Percentiles rank a stretch among this genome's conserved stretches.
These are phyloP conservation scores for Ornithoptera priamus DNA, from an alignment of 2,888 invertebrate species.

Conservation along the genomic window DNA sequence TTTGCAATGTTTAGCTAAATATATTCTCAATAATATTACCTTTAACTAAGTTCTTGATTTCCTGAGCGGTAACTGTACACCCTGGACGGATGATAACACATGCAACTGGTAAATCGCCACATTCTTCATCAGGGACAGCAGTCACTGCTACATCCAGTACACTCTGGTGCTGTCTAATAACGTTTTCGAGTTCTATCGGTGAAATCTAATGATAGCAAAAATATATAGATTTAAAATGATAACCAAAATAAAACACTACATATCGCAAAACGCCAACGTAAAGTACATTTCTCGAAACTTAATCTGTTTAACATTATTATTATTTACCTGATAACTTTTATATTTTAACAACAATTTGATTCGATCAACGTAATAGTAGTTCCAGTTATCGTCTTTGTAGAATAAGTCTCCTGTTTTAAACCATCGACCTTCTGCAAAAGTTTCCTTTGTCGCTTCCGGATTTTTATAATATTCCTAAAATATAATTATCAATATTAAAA, in stretches of 20 bases:
- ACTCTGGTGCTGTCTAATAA: conserved; percentile 49
- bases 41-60: conserved; percentile 51
- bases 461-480: conserved; percentile 70
- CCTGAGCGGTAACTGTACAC: conserved; percentile 41
- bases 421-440: conserved; percentile 68
- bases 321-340: conserved; percentile 65
- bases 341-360: conserved; percentile 76
- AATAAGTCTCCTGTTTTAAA: conserved; percentile 75
- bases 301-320: not conserved
- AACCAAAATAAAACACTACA: not conserved
- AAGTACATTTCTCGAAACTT: no score
- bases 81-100: conserved; percentile 46
- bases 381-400: conserved; percentile 71
- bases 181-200: conserved; percentile 52
- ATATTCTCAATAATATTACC: conserved; percentile 34
- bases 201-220: conserved; percentile 45
- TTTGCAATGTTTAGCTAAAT: not conserved
- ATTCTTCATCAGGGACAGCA: conserved; percentile 45
- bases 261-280: no score
- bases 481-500: not conserved
- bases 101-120: conserved; percentile 53
- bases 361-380: conserved; percentile 72
- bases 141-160: conserved; percentile 52
- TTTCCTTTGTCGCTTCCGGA: conserved; percentile 59
- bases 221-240: not conserved